Evolutionary conservation across 2,888 invertebrate species (phyloP).

Genomic region (Callosobruchus maculatus): DNA sequence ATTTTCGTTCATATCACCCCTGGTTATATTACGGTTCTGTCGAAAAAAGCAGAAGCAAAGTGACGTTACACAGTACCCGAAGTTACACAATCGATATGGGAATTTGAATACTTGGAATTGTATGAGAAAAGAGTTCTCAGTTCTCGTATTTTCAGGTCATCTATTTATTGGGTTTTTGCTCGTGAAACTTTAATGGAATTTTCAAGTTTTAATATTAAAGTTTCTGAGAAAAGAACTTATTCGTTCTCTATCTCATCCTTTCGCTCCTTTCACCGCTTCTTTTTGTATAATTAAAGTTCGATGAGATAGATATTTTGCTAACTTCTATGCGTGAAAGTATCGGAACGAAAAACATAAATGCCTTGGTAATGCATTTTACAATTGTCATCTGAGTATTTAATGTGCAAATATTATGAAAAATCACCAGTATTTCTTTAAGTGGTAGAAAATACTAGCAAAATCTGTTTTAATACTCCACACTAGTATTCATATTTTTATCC

Average conservation of each 20-base stretch:
- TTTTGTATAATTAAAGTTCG: background rate
- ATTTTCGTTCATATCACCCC: no score
- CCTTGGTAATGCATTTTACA: no score
- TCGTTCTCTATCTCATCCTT: background rate
- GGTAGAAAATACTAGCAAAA: no score
- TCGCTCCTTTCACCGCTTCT: background rate
- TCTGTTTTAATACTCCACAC: no score
- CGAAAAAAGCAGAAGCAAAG: background rate
- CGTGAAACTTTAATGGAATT: constrained; percentile 6
- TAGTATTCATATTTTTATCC: no score
- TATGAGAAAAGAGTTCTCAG: constrained; percentile 23
- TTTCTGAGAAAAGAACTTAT: background rate
- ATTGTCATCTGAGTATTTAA: no score
- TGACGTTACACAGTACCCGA: background rate
- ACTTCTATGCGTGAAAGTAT: background rate
- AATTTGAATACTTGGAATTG: constrained; percentile 38
- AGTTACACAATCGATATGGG: constrained; percentile 43
- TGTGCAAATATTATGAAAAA: no score
- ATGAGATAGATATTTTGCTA: background rate
- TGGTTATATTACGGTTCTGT: background rate
- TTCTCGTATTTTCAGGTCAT: constrained; percentile 26
- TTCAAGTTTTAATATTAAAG: constrained; percentile 5
- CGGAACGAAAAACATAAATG: background rate
- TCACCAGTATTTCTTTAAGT: no score
- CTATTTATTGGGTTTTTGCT: constrained; percentile 20